phyloP scores from a whole-genome alignment of 2,113 vertebrate genomes.

The Pygoscelis adeliae region DNA sequence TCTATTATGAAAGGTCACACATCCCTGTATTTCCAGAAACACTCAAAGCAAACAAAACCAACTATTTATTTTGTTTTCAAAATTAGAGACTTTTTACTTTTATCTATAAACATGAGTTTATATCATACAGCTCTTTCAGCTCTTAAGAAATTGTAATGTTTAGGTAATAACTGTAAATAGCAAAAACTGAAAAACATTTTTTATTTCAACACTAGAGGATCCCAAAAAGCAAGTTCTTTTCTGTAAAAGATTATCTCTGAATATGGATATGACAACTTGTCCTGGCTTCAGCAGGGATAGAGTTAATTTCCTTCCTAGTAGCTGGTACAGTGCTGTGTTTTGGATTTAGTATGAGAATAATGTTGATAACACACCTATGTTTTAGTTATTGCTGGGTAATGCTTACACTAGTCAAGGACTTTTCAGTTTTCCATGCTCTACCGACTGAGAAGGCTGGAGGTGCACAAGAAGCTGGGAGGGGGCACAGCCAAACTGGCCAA shows the following conservation, averaged over 20 bases:
- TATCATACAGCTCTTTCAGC: not conserved
- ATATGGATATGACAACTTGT: not conserved
- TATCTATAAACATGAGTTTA: not conserved
- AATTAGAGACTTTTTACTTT: not conserved
- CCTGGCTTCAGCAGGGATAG: too few species aligned
- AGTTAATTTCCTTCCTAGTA: too few species aligned
- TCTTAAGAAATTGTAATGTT: not conserved
- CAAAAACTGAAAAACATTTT: conserved; percentile 2
- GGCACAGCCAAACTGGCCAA: too few species aligned
- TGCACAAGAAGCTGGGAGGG: too few species aligned
- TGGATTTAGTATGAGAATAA: too few species aligned
- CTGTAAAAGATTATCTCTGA: not conserved
- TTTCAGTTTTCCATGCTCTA: too few species aligned
- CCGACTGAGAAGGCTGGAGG: too few species aligned
- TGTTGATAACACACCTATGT: too few species aligned
- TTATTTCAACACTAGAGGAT: not conserved
- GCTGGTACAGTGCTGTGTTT: too few species aligned
- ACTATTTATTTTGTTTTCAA: conserved; percentile 4
- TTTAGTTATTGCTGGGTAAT: too few species aligned
- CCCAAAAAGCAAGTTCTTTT: not conserved
- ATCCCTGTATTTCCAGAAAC: not conserved
- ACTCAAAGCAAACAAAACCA: not conserved
- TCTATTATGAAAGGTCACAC: not conserved
- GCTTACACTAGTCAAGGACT: too few species aligned
- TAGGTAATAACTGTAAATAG: not conserved